A percentile compares a stretch with the other conserved stretches of the same genome.
Evolutionary conservation across 2,797 vertebrate genomes (phyloP).

Genomic region (Trematomus bernacchii): DNA sequence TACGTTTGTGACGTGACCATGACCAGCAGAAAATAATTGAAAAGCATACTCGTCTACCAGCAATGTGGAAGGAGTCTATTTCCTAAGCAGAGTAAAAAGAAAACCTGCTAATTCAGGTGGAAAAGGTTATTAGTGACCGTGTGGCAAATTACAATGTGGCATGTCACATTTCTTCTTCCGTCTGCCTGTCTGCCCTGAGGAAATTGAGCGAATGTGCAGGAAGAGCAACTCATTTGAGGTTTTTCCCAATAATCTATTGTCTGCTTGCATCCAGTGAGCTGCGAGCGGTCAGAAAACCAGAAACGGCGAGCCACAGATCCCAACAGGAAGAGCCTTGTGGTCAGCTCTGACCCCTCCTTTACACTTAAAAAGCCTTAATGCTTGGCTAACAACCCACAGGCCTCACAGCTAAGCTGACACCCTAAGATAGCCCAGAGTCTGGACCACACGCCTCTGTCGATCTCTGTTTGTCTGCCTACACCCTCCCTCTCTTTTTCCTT

Average conservation of each 20-base stretch:
- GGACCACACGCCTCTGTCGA: constrained; percentile 41
- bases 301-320: constrained; percentile 62
- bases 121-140: background rate
- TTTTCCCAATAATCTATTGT: constrained; percentile 70
- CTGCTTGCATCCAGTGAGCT: constrained; percentile 58
- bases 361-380: constrained; percentile 55
- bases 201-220: constrained; percentile 47
- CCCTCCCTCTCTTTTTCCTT: constrained; percentile 3
- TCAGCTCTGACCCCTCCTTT: constrained; percentile 53
- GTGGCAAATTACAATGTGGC: constrained; percentile 28
- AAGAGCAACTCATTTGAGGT: constrained; percentile 71
- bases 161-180: constrained; percentile 15
- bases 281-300: constrained; percentile 51
- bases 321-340: constrained; percentile 58
- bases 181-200: constrained; percentile 35
- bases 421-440: constrained; percentile 36
- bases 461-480: constrained; percentile 26
- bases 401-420: constrained; percentile 52
- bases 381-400: constrained; percentile 59
- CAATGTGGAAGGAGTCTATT: too few species aligned
- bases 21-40: too few species aligned
- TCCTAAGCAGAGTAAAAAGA: too few species aligned
- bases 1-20: too few species aligned
- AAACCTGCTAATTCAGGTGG: too few species aligned
- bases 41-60: too few species aligned